Conservation (phyloP, 2,888 invertebrate genomes). For the Fragum sueziense region DNA sequence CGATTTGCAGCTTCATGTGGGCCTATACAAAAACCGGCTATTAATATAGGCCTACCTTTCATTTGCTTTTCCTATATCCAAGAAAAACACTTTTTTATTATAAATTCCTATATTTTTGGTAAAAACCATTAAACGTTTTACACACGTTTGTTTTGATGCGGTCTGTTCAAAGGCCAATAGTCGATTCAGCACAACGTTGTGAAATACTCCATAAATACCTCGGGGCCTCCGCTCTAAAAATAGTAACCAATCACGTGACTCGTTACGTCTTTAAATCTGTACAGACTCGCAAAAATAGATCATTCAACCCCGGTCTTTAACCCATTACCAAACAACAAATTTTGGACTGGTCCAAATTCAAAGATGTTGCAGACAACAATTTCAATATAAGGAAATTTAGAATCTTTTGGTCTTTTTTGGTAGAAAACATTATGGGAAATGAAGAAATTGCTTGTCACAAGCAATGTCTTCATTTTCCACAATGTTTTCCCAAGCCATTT, state of each 20-base stretch:
- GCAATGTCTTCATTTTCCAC: too few species aligned
- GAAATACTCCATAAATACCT: slow-evolving; percentile 45
- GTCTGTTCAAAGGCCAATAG: slow-evolving; percentile 25
- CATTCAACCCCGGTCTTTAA: too few species aligned
- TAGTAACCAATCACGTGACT: slow-evolving; percentile 34
- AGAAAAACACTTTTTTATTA: slow-evolving; percentile 7
- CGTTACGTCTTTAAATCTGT: slow-evolving; percentile 18
- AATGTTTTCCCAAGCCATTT: too few species aligned
- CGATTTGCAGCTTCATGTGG: background rate
- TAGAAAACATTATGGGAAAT: too few species aligned
- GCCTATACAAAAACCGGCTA: background rate
- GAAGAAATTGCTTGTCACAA: too few species aligned
- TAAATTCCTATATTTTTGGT: background rate
- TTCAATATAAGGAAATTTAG: too few species aligned
- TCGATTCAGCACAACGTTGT: slow-evolving; percentile 48
- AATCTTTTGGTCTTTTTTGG: too few species aligned
- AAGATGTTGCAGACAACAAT: too few species aligned
- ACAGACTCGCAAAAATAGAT: slow-evolving; percentile 12
- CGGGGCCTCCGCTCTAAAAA: slow-evolving; percentile 19
- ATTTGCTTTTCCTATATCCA: slow-evolving; percentile 17
- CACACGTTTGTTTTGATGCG: slow-evolving; percentile 28
- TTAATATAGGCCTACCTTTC: slow-evolving; percentile 19
- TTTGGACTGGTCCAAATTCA: too few species aligned
- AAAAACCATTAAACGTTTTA: slow-evolving; percentile 12
- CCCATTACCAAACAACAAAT: too few species aligned